Evolutionary conservation across 2,797 vertebrate genomes (phyloP).

Genomic region (Psittacula echo): DNA sequence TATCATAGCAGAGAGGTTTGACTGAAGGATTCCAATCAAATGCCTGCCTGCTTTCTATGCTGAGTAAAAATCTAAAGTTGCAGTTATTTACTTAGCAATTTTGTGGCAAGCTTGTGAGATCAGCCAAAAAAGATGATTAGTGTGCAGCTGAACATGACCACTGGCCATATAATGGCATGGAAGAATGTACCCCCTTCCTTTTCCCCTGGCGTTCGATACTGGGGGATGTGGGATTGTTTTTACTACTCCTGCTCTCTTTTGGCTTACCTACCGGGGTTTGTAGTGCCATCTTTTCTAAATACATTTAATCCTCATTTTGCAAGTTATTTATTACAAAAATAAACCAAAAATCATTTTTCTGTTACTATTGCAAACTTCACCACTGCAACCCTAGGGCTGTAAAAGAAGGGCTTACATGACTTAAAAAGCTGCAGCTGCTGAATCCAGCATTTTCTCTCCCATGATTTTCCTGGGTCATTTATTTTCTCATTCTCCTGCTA

Average conservation of each 20-base stretch:
- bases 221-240: not conserved
- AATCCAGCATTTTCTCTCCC: not conserved
- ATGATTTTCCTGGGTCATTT: not conserved
- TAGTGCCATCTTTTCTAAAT: not conserved
- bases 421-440: not conserved
- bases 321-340: constrained; percentile 10
- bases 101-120: not conserved
- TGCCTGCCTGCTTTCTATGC: not conserved
- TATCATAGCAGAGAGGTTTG: constrained; percentile 8
- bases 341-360: not conserved
- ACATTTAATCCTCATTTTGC: not conserved
- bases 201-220: not conserved
- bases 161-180: not conserved
- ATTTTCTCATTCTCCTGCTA: not conserved
- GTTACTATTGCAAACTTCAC: not conserved
- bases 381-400: not conserved
- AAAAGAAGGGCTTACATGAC: not conserved
- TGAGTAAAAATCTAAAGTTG: not conserved
- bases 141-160: not conserved
- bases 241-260: not conserved
- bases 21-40: constrained; percentile 20
- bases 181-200: not conserved
- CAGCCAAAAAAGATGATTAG: not conserved
- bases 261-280: not conserved
- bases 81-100: constrained; percentile 16